A percentile compares a stretch with the other conserved stretches of the same genome.
Evolutionary conservation across 1,140 invertebrate genomes (phyloP).

Genomic region (Psix sp.): DNA sequence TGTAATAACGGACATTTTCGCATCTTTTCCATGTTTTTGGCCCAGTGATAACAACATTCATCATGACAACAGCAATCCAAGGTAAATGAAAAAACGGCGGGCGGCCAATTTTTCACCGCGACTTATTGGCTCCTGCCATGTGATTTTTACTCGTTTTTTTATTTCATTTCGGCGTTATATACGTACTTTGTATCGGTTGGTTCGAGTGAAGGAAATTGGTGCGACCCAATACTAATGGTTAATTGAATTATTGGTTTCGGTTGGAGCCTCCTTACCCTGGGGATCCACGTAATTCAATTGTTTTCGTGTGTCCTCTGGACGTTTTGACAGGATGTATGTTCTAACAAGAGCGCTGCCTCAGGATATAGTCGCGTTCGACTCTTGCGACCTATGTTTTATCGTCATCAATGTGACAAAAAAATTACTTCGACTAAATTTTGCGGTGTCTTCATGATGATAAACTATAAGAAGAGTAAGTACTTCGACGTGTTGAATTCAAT

Average conservation of each 20-base stretch:
- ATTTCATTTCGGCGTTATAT: constrained; percentile 1
- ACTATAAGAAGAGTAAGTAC: no score
- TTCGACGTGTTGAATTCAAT: no score
- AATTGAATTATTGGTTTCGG: constrained; percentile 78
- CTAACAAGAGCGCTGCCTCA: constrained; percentile 75
- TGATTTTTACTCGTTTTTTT: constrained; percentile 13
- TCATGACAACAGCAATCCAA: constrained; percentile 38
- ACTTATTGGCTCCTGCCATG: constrained; percentile 4
- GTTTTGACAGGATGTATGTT: constrained; percentile 77
- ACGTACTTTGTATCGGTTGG: constrained; percentile 23
- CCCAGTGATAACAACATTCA: constrained; percentile 7
- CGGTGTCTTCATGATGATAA: no score
- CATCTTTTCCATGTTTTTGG: constrained; percentile 23
- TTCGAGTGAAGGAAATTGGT: constrained; percentile 70
- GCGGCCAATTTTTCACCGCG: neutral
- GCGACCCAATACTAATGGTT: constrained; percentile 77
- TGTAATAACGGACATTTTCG: constrained; percentile 39
- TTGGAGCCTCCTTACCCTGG: constrained; percentile 68
- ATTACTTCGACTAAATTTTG: constrained; percentile 20
- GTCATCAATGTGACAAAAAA: constrained; percentile 50
- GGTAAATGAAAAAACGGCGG: constrained; percentile 24
- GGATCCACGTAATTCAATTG: constrained; percentile 78
- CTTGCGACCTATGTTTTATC: constrained; percentile 37
- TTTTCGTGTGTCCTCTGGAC: constrained; percentile 76
- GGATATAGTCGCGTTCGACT: constrained; percentile 58